Percentiles rank a stretch among this genome's conserved stretches.
These are phyloP conservation scores for Caenorhabditis drosophilae DNA, from an alignment of 2,888 invertebrate species.

Conservation along the genomic window DNA sequence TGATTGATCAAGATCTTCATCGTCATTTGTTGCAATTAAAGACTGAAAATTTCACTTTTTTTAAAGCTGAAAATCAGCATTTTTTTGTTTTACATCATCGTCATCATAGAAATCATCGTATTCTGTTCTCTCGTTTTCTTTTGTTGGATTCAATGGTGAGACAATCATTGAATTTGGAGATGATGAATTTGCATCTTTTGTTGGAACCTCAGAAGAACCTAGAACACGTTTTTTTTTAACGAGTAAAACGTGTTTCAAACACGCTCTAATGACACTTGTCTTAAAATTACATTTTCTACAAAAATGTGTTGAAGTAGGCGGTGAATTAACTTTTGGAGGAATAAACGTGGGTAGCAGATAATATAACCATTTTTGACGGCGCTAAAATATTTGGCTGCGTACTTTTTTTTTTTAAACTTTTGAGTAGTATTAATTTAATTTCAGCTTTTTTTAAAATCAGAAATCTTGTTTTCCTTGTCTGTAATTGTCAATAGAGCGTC, in stretches of 20 bases:
- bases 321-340: too few species aligned
- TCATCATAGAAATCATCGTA: neutral
- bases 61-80: neutral
- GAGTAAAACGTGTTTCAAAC: neutral
- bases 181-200: neutral
- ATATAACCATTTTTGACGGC: too few species aligned
- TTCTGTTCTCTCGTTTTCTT: neutral
- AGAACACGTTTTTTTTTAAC: neutral
- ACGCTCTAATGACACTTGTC: neutral
- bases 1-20: neutral
- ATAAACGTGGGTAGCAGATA: too few species aligned
- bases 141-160: neutral
- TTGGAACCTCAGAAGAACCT: neutral
- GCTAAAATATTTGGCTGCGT: too few species aligned
- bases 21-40: neutral
- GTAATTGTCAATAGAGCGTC: too few species aligned
- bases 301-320: neutral
- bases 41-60: neutral
- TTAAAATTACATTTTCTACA: neutral
- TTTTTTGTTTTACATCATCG: constrained; percentile 1
- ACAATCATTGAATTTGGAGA: neutral
- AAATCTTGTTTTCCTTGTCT: too few species aligned
- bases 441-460: too few species aligned
- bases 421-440: too few species aligned
- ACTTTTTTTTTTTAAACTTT: too few species aligned